Evolutionary conservation across 2,888 invertebrate species (phyloP), one percentile per base, ranked within the genome.

Genomic region (Sminthurides aquaticus): DNA sequence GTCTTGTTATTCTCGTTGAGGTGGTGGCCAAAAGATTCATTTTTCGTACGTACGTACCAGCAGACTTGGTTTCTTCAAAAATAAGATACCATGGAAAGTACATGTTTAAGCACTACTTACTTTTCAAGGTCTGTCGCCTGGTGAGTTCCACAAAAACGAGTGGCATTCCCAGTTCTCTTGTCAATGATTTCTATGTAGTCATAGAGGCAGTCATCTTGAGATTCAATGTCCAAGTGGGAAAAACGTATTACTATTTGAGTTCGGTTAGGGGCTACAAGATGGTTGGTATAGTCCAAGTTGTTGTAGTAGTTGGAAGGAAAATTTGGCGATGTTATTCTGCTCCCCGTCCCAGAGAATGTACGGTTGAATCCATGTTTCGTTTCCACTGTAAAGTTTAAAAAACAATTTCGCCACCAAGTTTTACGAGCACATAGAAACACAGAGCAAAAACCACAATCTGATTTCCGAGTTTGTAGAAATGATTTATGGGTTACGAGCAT

Each of bases 151-250:
- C 74, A 74, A 61, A 64, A 68, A 18, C 71, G 61, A 2, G 71
- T 71, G 15, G 66, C 57, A 60, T 74, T 74, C 49, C 57, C 64
- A 18, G 64, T 67, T 48, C 28, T 71, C 67, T 69, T 76, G 64
- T 71, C 80, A 70, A 80, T 80, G 71, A 89, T 82, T 79, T 87
- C 86, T 49, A 90, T 82, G 77, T 83, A 89, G 78, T 90, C 90
- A 77, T 90, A 90, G 1, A 90, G 82, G 75, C 90, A 90, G 76
- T 89, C 86, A 66, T 84, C 82, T 79, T 90, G 90, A 62, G 83
- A 81, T 78, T 90, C 90, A 66, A 90, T 78, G 77, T 89, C 88
- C 58, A 90, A 81, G 72, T 82, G 81, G 57, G 83, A 81, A 77
- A 89, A 87, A 74, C 85, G 84, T 63, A 89, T 81, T 2, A 89